Evolutionary conservation across 2,888 invertebrate genomes (phyloP), one percentile per base, ranked within the genome.

Genomic region (Volucella inanis): DNA sequence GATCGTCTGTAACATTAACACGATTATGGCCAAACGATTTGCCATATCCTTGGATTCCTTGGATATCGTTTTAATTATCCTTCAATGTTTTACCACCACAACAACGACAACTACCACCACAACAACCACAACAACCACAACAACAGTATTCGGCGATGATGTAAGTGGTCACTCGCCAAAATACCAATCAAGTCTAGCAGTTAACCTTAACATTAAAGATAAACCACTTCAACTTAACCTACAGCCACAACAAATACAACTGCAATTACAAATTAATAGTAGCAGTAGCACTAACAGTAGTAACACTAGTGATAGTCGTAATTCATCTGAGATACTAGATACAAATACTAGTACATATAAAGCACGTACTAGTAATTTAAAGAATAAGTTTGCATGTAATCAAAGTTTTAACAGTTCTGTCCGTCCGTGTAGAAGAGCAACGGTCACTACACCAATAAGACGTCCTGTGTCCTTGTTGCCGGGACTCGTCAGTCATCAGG

Each of bases 11-110:
- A 71, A 71, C 65, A 80, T 70, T 80, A 49, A 71, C 64, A 71
- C 80, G 84, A 85, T 75, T 85, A 85, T 85, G 84, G 84, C 84
- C 67, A 85, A 85, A 71, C 75, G 76, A 71, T 80, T 85, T 57
- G 70, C 75, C 84, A 57, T 85, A 80, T 85, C 84, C 76, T 80
- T 85, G 78, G 64, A 62, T 59, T 75, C 75, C 65, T 65, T 75
- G 77, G 78, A 83, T 74, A 55, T 80, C 71, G 54, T 84, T 49
- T 79, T 84, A 59, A 72, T 85, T 76, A 72, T 85, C 61, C 67
- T 85, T 41, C 71, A 77, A 15, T 71, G 76, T 59, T 70, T 85
- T 43, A 65, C 76, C 15, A 61, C 80, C 14, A 61, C 71, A 9
- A 50, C 65, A 11, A 22, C 70, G 9, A 50, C 65, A n/a, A 52